A percentile compares a stretch with the other conserved stretches of the same genome.
Conservation (phyloP, 2,113 vertebrate genomes). For the Ciconia maguari region DNA sequence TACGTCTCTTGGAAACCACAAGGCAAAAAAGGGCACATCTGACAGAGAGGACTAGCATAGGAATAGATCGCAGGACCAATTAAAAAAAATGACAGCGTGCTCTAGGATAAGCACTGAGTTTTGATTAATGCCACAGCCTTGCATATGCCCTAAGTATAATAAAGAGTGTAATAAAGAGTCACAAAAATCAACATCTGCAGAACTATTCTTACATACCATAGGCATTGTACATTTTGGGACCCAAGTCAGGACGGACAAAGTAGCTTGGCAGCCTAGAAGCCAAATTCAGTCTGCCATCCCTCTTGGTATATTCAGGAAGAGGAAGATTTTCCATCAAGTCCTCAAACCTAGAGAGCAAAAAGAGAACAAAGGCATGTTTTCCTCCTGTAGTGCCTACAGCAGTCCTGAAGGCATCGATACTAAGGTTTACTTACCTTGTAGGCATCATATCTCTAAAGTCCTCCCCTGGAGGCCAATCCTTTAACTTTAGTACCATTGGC, state of each 20-base stretch:
- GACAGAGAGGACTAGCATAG: background rate
- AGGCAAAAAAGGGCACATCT: background rate
- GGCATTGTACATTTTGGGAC: slow-evolving; percentile 99
- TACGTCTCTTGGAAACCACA: background rate
- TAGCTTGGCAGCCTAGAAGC: slow-evolving; percentile 96
- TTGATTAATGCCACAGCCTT: background rate
- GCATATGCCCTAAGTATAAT: background rate
- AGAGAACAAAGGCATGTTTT: background rate
- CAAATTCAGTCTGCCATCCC: slow-evolving; percentile 95
- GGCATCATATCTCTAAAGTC: slow-evolving; percentile 99
- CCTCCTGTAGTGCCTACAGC: background rate
- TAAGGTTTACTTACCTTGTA: slow-evolving; percentile 78
- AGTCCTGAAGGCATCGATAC: background rate
- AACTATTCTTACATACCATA: slow-evolving; percentile 83
- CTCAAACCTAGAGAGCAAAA: slow-evolving; percentile 82
- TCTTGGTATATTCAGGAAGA: slow-evolving; percentile 96
- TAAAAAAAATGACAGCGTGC: background rate
- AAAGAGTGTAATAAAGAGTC: background rate
- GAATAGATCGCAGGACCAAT: background rate
- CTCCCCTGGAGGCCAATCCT: slow-evolving; percentile 98
- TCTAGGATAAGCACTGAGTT: background rate
- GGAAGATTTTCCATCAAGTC: slow-evolving; percentile 98
- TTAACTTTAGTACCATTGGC: slow-evolving; percentile 97
- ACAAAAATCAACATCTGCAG: background rate
- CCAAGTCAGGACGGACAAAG: slow-evolving; percentile 96